Conservation (phyloP, 92 coral and sea anemone genomes). For the Heliopora coerulea region DNA sequence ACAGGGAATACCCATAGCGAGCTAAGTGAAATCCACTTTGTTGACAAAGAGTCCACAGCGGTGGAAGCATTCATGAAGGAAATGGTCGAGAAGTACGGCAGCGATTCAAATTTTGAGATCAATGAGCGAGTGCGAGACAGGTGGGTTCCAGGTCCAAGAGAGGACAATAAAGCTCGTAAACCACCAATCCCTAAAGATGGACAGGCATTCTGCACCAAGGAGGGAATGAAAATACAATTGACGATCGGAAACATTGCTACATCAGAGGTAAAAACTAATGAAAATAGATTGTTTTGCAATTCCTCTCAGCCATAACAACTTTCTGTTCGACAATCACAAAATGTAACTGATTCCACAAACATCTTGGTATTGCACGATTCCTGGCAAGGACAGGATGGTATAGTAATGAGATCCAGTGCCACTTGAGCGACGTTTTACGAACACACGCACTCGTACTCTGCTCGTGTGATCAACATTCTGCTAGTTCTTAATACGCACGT, state of each 20-base stretch:
- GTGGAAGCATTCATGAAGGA: conserved; percentile 33
- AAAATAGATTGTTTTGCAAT: not conserved
- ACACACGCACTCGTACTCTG: too few relatives aligned
- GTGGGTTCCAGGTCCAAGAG: conserved; percentile 6
- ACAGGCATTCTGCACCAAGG: not conserved
- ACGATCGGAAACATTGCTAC: conserved; percentile 31
- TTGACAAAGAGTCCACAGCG: conserved; percentile 19
- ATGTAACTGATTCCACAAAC: too few relatives aligned
- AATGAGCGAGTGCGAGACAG: conserved; percentile 4
- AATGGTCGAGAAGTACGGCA: conserved; percentile 5
- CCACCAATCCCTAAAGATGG: not conserved
- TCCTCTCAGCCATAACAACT: too few relatives aligned
- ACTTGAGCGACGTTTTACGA: too few relatives aligned
- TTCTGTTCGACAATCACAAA: too few relatives aligned
- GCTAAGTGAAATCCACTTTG: conserved; percentile 29
- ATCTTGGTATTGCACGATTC: too few relatives aligned
- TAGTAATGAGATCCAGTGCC: too few relatives aligned
- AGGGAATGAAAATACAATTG: conserved; percentile 28
- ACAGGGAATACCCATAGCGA: not conserved
- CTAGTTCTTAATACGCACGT: too few relatives aligned
- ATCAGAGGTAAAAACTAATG: not conserved
- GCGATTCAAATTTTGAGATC: not conserved
- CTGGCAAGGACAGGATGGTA: too few relatives aligned
- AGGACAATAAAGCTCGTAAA: not conserved
- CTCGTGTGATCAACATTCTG: too few relatives aligned